A percentile compares a stretch with the other conserved stretches of the same genome.
Conservation (phyloP, 2,113 vertebrate species). For the Setophaga kirtlandii region DNA sequence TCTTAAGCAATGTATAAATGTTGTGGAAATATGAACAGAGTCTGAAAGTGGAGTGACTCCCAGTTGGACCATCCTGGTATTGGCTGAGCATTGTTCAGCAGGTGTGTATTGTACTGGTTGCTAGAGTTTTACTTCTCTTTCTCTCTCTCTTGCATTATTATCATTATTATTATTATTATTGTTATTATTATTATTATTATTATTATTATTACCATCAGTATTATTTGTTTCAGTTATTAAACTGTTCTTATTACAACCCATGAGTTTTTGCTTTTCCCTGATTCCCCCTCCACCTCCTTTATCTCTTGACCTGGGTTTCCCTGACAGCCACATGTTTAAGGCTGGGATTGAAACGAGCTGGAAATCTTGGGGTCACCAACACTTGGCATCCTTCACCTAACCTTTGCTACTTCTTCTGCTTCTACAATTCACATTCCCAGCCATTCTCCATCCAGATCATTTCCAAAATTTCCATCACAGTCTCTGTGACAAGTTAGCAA, state of each 20-base stretch:
- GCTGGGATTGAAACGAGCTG: background rate
- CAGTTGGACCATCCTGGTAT: accelerated
- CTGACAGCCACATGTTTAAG: background rate
- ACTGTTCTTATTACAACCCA: background rate
- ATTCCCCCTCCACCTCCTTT: background rate
- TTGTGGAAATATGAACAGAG: background rate
- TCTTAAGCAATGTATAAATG: background rate
- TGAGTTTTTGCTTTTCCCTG: background rate
- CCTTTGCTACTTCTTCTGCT: background rate
- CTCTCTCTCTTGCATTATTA: background rate
- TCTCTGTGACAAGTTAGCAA: background rate
- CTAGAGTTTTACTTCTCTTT: background rate
- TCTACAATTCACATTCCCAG: background rate
- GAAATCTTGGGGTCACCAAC: background rate
- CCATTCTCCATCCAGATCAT: background rate
- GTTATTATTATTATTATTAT: background rate
- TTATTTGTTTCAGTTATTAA: background rate
- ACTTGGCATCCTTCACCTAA: background rate
- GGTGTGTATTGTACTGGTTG: background rate
- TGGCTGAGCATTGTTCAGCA: background rate
- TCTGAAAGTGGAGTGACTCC: background rate
- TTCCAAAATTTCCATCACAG: background rate
- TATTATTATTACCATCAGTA: background rate
- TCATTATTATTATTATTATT: background rate
- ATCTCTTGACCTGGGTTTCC: background rate